Conservation (phyloP, 2,113 vertebrate species). For the Pygoscelis antarcticus region DNA sequence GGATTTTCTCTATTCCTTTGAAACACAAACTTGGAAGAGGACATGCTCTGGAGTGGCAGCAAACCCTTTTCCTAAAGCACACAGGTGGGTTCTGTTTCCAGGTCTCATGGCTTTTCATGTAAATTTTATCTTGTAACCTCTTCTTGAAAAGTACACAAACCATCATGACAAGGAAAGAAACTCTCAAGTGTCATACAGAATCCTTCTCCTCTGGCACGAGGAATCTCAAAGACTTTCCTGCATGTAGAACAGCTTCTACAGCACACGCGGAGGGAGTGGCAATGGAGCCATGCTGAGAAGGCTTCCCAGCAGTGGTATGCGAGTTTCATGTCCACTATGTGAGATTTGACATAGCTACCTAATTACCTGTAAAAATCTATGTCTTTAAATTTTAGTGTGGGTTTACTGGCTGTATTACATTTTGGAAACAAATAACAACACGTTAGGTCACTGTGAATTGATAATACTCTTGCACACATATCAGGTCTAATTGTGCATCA, state of each 20-base stretch:
- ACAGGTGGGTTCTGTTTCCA: accelerated
- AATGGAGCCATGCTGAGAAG: not conserved
- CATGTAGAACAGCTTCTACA: not conserved
- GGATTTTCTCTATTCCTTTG: not conserved
- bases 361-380: not conserved
- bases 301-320: not conserved
- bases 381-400: not conserved
- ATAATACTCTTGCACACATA: not conserved
- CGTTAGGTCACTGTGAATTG: not conserved
- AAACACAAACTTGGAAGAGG: not conserved
- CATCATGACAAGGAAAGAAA: not conserved
- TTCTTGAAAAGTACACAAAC: not conserved
- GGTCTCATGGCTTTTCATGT: not conserved
- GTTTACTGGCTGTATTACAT: not conserved
- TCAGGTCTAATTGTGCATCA: not conserved
- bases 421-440: not conserved
- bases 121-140: not conserved
- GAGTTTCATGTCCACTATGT: not conserved
- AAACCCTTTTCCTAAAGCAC: not conserved
- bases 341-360: not conserved
- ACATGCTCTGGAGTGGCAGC: not conserved
- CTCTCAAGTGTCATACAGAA: not conserved
- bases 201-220: not conserved
- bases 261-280: accelerated
- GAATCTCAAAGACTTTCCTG: not conserved